These are phyloP conservation scores for Furnarius figulus DNA, from an alignment of 2,113 vertebrate genomes.

Conservation along the genomic window DNA sequence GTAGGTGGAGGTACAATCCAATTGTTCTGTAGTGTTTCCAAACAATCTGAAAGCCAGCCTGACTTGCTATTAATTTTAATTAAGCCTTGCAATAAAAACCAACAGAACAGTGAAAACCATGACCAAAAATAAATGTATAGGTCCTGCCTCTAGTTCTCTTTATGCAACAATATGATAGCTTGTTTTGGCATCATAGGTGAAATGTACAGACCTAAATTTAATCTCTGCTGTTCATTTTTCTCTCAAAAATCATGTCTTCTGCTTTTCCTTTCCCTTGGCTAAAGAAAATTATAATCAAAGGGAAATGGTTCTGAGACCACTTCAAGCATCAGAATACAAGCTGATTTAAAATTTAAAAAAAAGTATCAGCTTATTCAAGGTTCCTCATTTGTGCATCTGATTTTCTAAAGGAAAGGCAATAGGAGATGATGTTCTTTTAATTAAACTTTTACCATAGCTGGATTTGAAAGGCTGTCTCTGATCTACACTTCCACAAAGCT, in stretches of 20 bases:
- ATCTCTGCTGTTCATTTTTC: slow-evolving; percentile 14
- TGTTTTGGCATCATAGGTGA: slow-evolving; percentile 13
- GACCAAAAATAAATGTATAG: slow-evolving; percentile 21
- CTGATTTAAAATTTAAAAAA: neutral
- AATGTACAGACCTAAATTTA: neutral
- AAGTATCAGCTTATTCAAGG: neutral
- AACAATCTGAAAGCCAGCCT: slow-evolving; percentile 10
- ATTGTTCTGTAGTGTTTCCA: slow-evolving; percentile 35
- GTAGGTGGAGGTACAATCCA: slow-evolving; percentile 66
- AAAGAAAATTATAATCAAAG: neutral
- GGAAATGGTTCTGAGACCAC: neutral
- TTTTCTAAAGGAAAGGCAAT: neutral
- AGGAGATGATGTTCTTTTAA: neutral
- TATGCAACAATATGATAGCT: slow-evolving; percentile 17
- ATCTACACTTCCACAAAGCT: neutral
- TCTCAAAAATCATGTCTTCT: neutral
- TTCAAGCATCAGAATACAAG: neutral
- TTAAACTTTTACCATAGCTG: neutral
- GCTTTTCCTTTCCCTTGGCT: neutral
- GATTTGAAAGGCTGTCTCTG: neutral
- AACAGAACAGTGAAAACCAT: slow-evolving; percentile 19
- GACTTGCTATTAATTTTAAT: slow-evolving; percentile 61
- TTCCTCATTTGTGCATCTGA: neutral
- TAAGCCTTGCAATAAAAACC: slow-evolving; percentile 44
- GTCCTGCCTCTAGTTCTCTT: slow-evolving; percentile 5